Conservation (phyloP, 2,888 invertebrate genomes). For the Amiota minor region DNA sequence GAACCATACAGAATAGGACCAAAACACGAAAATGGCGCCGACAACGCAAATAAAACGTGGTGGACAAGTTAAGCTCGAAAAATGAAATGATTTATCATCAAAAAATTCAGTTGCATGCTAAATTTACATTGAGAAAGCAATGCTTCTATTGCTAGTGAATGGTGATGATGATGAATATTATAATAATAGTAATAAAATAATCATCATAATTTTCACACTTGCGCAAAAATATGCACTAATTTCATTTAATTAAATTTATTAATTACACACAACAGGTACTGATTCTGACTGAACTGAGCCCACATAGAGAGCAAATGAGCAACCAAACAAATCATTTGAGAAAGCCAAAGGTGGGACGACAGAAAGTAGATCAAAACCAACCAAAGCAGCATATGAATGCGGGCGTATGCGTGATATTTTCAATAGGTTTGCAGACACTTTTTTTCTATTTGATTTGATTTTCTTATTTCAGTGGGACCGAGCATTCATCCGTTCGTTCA, state of each 20-base stretch:
- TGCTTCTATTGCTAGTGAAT: background rate
- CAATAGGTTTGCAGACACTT: slow-evolving; percentile 1
- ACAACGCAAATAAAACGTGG: background rate
- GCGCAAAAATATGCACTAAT: slow-evolving; percentile 34
- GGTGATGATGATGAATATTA: background rate
- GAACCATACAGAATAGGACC: no score
- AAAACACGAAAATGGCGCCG: no score
- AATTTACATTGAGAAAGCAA: slow-evolving; percentile 3
- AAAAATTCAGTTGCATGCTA: slow-evolving; percentile 12
- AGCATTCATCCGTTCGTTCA: no score
- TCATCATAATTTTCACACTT: slow-evolving; percentile 65
- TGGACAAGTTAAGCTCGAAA: slow-evolving; percentile 21
- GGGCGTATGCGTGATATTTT: slow-evolving; percentile 45
- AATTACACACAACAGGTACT: slow-evolving; percentile 60
- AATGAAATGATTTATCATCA: slow-evolving; percentile 16
- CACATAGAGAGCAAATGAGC: background rate
- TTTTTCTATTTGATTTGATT: no score
- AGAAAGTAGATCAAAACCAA: background rate
- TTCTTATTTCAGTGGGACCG: no score
- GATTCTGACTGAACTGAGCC: background rate
- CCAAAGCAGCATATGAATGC: slow-evolving; percentile 32
- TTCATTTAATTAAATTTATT: slow-evolving; percentile 64
- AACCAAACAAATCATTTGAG: no score
- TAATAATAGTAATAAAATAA: background rate
- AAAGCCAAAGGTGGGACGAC: no score